Percentiles rank a stretch among this genome's conserved stretches.
phyloP scores from a whole-genome alignment of 2,113 vertebrate species.

The Silurus asotus region DNA sequence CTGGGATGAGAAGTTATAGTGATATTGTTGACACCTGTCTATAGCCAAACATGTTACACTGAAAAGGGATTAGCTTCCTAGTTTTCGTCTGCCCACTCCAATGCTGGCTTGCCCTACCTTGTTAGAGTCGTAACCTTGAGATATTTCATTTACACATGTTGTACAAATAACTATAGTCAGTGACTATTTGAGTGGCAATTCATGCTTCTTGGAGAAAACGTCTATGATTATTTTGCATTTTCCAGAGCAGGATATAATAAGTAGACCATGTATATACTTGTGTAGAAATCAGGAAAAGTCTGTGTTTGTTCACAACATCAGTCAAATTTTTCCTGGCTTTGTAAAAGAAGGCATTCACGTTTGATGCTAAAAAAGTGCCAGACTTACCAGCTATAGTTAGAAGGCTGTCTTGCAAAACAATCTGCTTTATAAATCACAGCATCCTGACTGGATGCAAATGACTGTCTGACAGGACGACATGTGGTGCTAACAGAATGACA shows the following conservation, averaged over 20 bases:
- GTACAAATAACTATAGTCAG: not conserved
- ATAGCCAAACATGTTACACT: slow-evolving; percentile 5
- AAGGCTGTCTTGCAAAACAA: slow-evolving; percentile 3
- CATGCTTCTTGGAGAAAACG: not conserved
- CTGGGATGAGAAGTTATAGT: not conserved
- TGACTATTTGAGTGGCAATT: not conserved
- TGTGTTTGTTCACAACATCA: not conserved
- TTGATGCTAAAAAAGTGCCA: not conserved
- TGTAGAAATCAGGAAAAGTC: not conserved
- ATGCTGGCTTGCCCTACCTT: not conserved
- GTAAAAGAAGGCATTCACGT: not conserved
- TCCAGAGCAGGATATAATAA: not conserved
- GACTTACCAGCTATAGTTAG: slow-evolving; percentile 5
- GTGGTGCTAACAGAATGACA: not conserved
- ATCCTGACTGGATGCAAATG: not conserved
- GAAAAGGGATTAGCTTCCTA: not conserved
- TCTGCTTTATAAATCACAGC: slow-evolving; percentile 22
- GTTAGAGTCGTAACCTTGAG: not conserved
- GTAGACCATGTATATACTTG: not conserved
- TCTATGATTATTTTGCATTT: not conserved
- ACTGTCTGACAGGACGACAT: slow-evolving; percentile 15
- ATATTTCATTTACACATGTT: not conserved
- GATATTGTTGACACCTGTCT: not conserved
- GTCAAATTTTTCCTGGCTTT: not conserved
- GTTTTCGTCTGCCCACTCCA: not conserved